Base-by-base conservation (phyloP, 2,888 invertebrate genomes). In the Cerastis rubricosa region DNA sequence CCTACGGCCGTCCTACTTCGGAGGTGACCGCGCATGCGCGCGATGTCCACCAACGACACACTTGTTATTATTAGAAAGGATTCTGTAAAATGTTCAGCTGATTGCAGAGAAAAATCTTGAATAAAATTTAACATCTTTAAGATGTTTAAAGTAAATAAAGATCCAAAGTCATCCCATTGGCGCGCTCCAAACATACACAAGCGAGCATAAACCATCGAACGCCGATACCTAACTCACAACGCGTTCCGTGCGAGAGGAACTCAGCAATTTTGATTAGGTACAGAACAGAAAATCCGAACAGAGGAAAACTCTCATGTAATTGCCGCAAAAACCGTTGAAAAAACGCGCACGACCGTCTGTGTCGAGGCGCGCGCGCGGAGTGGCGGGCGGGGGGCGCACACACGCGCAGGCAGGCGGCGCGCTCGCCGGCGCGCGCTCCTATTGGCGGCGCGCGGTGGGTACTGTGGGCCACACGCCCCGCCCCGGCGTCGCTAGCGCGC, bases 401-500 rank as follows among this genome's bases (percentile, higher is more conserved):
- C 87, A 88, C 85, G 90, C 86, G 88, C 88, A 84, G 78, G 61
- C 80, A 83, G 72, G 81, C 76, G 77, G 81, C 78, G 68, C 74
- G 89, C 87, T 63, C 77, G 80, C 75, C 76, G 72, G 75, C 71
- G 76, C 88, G 82, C 78, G 89, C 89, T 71, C 83, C 84, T 83
- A 90, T 88, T 90, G 89, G 90, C 88, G 89, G 81, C 82, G 80
- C 84, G 86, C 85, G 85, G 92, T 2, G 35, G 35, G 35, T 35
- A 35, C 35, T 35, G 35, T 90, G 89, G 89, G 89, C 89, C 83
- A 89, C 79, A 76, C 89, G 92, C 91, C 91, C 85, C 91, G 92
- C 92, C 92, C 92, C 90, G 94, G 95, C 94, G 94, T 95, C 95
- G 93, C 94, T 92, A 92, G 91, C 87, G 92, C 92, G 88, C 91